Evolutionary conservation across 2,888 invertebrate genomes (phyloP), one percentile per base, ranked within the genome.

Genomic region (Calliopum simillimum): DNA sequence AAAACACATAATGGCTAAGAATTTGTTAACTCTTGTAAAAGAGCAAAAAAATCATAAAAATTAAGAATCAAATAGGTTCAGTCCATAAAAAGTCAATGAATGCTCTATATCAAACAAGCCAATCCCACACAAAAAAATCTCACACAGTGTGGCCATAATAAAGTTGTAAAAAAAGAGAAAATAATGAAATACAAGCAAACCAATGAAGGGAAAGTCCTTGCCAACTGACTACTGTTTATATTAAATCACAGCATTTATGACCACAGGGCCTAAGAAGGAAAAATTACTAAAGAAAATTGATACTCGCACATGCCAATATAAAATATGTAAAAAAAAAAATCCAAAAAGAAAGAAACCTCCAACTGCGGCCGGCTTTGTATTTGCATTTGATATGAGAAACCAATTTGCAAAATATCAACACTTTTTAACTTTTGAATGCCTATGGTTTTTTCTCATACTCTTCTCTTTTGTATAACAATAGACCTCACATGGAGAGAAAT

Each of bases 331-430:
- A n/a, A n/a, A 21, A 11, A 21, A 51, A 51, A 51, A 16, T 3
- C n/a, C 12, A 21, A n/a, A 51, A 51, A 16, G 11, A 51, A 4
- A 14, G 16, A 19, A 16, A 51, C 14, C 51, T 19, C 12, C 12
- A 49, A 49, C 49, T 12, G 13, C 8, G 13, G 46, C 13, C 11
- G 46, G 49, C 11, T 12, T 51, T 51, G 51, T 51, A 19, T 21
- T 49, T 49, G 55, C 21, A 56, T 21, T 56, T 23, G 55, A 56
- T 23, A 56, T 56, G 8, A 56, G 55, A 56, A 56, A 56, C 55
- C 55, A 56, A 56, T 56, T 56, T 56, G 55, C 55, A 56, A 56
- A 56, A 23, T 56, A 56, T 56, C 25, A 56, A 56, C 4, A n/a
- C 51, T 19, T 51, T 51, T 51, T n/a, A 21, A 14, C 51, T 51